These are phyloP conservation scores for Capromys pilorides DNA, from an alignment of 2,797 vertebrate species.

Conservation along the genomic window DNA sequence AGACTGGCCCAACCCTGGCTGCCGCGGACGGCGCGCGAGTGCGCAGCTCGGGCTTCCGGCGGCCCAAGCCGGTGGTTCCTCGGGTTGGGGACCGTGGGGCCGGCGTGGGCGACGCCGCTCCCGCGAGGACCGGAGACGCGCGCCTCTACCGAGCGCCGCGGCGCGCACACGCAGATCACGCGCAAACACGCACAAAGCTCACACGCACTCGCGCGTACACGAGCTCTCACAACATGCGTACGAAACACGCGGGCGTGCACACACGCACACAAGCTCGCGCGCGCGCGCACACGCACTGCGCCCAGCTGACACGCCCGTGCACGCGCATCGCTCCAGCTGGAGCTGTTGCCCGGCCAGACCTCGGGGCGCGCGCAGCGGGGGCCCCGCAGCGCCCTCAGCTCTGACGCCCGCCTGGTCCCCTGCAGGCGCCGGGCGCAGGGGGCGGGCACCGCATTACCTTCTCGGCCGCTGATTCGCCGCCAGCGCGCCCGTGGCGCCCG, in stretches of 20 bases:
- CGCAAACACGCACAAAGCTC: no score
- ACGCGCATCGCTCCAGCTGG: background rate
- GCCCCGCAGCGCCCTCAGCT: background rate
- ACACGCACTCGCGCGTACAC: background rate
- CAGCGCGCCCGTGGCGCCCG: background rate
- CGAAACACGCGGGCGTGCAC: no score
- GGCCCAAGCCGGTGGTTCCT: no score
- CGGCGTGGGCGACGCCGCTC: no score
- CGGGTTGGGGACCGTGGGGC: no score
- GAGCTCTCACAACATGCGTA: background rate
- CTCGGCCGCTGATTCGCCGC: conserved; percentile 77
- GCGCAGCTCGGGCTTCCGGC: no score
- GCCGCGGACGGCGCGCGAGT: no score
- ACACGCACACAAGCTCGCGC: no score
- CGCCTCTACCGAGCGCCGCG: conserved; percentile 1
- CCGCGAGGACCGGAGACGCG: no score
- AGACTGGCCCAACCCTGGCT: no score
- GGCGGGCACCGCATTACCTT: conserved; percentile 69
- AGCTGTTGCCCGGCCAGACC: background rate
- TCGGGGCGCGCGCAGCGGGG: background rate
- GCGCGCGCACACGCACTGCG: no score
- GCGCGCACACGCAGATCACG: background rate
- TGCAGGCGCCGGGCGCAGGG: conserved; percentile 15
- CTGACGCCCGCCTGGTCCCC: background rate
- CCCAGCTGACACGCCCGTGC: background rate